Percentiles rank a stretch among this genome's conserved stretches.
phyloP scores from a whole-genome alignment of 2,888 invertebrate genomes.

The Tinea trinotella region DNA sequence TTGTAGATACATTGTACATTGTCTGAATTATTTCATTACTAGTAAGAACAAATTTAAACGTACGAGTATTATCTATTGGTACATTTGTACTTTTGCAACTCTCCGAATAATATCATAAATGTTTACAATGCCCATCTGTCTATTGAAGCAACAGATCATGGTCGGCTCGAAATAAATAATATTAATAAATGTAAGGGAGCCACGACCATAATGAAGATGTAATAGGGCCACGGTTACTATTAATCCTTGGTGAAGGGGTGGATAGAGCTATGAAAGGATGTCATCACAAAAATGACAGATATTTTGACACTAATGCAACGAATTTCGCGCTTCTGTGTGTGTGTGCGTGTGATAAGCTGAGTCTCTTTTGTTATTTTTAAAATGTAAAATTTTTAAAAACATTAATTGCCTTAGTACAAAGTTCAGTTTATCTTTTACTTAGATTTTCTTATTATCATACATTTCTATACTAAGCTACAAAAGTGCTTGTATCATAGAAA shows the following conservation, averaged over 20 bases:
- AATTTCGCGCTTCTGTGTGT: conserved; percentile 32
- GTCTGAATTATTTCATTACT: too few relatives aligned
- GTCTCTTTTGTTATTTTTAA: neutral
- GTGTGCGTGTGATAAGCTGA: neutral
- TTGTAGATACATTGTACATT: too few relatives aligned
- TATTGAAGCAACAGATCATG: conserved; percentile 38
- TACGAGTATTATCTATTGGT: too few relatives aligned
- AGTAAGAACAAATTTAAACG: neutral
- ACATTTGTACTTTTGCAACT: neutral
- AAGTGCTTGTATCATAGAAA: too few relatives aligned
- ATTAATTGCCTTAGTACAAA: too few relatives aligned
- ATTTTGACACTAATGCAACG: conserved; percentile 72
- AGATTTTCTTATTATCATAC: too few relatives aligned
- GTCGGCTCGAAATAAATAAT: conserved; percentile 51
- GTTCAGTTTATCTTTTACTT: too few relatives aligned
- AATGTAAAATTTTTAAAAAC: too few relatives aligned
- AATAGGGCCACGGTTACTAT: conserved; percentile 51
- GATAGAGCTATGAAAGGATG: conserved; percentile 57
- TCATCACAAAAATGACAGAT: conserved; percentile 67
- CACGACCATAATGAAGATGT: conserved; percentile 71
- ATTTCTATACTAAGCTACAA: too few relatives aligned
- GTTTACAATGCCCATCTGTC: conserved; percentile 1
- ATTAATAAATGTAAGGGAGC: conserved; percentile 14
- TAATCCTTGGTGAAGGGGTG: conserved; percentile 68
- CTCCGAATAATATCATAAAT: neutral